Evolutionary conservation across 2,113 vertebrate genomes (phyloP).

Genomic region (Circaetus gallicus): DNA sequence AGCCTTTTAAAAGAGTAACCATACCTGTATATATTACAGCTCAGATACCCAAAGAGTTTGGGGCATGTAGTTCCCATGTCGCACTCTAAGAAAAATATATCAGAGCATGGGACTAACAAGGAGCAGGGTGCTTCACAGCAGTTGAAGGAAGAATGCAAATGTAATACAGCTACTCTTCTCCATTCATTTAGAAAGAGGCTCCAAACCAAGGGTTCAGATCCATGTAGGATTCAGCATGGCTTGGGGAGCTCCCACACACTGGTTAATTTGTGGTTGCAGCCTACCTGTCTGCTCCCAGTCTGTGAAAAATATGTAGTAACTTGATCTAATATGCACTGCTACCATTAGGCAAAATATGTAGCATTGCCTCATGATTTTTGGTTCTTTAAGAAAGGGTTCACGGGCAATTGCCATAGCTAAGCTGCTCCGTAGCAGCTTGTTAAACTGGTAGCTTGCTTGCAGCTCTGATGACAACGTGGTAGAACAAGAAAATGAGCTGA

Average conservation of each 20-base stretch:
- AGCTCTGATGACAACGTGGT: background rate
- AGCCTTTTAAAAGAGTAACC: background rate
- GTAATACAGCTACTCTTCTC: background rate
- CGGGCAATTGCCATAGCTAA: background rate
- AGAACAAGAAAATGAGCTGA: background rate
- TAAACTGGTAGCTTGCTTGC: background rate
- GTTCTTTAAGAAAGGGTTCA: background rate
- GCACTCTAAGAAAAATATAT: background rate
- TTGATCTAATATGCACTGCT: background rate
- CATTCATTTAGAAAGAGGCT: background rate
- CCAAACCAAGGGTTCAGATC: background rate
- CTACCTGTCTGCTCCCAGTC: background rate
- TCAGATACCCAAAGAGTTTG: background rate
- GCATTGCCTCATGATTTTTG: background rate
- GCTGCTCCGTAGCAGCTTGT: background rate
- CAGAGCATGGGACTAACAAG: background rate
- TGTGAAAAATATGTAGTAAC: background rate
- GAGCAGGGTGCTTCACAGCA: background rate
- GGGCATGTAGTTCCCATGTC: background rate
- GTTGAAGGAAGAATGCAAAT: background rate
- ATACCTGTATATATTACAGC: background rate
- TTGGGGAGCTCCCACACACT: background rate
- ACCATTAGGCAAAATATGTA: background rate
- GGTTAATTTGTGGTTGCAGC: background rate
- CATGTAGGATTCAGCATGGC: background rate